phyloP scores from a whole-genome alignment of 2,113 vertebrate species.

The Chionis minor region DNA sequence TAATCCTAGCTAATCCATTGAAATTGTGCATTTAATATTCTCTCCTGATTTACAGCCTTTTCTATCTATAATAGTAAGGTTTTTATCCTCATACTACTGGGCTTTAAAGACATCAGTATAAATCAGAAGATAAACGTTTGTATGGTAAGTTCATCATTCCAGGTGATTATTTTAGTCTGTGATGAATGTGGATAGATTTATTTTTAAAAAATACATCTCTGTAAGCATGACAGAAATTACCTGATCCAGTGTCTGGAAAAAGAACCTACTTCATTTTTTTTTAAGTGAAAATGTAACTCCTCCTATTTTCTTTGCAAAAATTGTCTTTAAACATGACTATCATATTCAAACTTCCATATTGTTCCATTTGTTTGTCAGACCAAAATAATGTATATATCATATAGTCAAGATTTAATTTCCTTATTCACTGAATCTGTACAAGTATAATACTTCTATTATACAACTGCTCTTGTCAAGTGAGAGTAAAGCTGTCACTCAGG shows the following conservation, averaged over 20 bases:
- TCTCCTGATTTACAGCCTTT: background rate
- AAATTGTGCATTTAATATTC: conserved; percentile 21
- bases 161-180: background rate
- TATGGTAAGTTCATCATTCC: background rate
- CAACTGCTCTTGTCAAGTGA: background rate
- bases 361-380: background rate
- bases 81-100: background rate
- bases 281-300: background rate
- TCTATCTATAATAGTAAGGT: background rate
- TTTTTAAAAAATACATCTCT: background rate
- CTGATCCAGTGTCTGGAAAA: background rate
- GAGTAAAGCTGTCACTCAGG: background rate
- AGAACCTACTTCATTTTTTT: fast-evolving
- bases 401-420: background rate
- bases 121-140: conserved; percentile 35
- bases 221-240: background rate
- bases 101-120: conserved; percentile 20
- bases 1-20: conserved; percentile 45
- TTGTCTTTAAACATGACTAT: background rate
- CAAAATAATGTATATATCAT: background rate
- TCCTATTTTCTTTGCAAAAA: background rate
- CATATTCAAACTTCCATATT: background rate
- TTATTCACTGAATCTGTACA: background rate
- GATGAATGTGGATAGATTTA: background rate
- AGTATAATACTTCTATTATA: background rate